Conservation (phyloP, 1,140 invertebrate species). For the Zaprionus vittiger region DNA sequence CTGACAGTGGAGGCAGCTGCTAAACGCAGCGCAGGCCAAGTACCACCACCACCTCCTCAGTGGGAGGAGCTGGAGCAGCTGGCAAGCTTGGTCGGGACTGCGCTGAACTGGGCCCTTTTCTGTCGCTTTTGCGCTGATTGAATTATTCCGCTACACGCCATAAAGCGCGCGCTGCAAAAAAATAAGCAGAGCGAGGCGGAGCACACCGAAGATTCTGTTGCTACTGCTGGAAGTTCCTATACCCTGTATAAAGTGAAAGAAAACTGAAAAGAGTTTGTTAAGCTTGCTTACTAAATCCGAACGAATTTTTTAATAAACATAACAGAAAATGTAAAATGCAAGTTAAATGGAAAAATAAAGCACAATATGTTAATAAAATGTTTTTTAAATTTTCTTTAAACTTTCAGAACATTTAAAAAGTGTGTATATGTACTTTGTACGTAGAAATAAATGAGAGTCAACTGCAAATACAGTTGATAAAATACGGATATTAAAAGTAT, state of each 20-base stretch:
- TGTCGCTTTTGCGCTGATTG: conserved; percentile 69
- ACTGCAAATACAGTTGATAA: too few species aligned
- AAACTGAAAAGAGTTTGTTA: too few species aligned
- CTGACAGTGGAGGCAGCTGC: conserved; percentile 31
- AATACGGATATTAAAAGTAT: too few species aligned
- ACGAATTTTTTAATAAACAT: too few species aligned
- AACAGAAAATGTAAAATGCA: too few species aligned
- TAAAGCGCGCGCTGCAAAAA: conserved; percentile 61
- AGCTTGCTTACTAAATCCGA: too few species aligned
- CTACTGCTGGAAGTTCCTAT: not conserved
- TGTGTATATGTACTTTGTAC: too few species aligned
- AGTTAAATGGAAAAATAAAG: too few species aligned
- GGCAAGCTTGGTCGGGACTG: not conserved
- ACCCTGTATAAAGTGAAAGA: not conserved
- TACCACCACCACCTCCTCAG: not conserved
- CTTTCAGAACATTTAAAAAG: too few species aligned
- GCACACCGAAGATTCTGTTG: conserved; percentile 1
- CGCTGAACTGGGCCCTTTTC: conserved; percentile 35
- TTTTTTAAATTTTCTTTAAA: too few species aligned
- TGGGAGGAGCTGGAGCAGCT: not conserved
- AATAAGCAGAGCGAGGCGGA: conserved; percentile 24
- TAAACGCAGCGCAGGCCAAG: conserved; percentile 13
- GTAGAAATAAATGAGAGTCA: too few species aligned
- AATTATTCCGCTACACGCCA: conserved; percentile 80
- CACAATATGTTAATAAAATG: too few species aligned